Evolutionary conservation across 2,113 vertebrate species (phyloP), one percentile per base, ranked within the genome.

Genomic region (Rhabdornis inornatus): DNA sequence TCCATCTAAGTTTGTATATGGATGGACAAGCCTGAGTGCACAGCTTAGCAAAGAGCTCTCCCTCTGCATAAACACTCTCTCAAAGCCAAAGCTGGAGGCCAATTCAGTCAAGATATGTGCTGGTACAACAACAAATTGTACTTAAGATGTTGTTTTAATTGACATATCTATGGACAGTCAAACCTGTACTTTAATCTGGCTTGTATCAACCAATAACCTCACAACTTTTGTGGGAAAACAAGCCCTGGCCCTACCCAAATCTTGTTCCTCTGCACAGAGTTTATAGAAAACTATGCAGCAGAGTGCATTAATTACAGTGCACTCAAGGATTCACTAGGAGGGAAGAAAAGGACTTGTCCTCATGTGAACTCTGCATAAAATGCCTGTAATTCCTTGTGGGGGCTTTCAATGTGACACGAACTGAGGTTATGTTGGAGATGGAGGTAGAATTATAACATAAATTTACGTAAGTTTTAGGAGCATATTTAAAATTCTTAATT

Each of bases 271-370:
- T 89, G 39, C 52, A 52, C 0, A 2, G 49, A 92, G 63, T 80
- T 79, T 91, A 95, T 71, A 85, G 77, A 83, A 95, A 97, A 71
- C 70, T 93, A 80, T 95, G 87, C 45, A 87, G 77, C 78, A 61
- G 70, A 42, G 78, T 91, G 81, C 71, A 75, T 93, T 78, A 64
- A 57, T 86, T 94, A 86, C 86, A 89, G 72, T 68, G 91, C 80
- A 87, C 90, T 75, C 90, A 84, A 77, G 72, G 83, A 85, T 90
- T 92, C 79, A 25, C 63, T 49, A 65, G 53, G 71, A 96, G 87
- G 59, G 68, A 64, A 83, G 71, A 74, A 91, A 83, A 90, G 72
- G 57, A 76, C 66, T 94, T 92, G 95, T 94, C 94, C 96, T 95
- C 50, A 40, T 8, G 20, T 92, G 89, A 97, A 94, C 96, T 75